These are phyloP conservation scores for Epistrophe grossulariae DNA, from an alignment of 2,888 invertebrate species.

Conservation along the genomic window DNA sequence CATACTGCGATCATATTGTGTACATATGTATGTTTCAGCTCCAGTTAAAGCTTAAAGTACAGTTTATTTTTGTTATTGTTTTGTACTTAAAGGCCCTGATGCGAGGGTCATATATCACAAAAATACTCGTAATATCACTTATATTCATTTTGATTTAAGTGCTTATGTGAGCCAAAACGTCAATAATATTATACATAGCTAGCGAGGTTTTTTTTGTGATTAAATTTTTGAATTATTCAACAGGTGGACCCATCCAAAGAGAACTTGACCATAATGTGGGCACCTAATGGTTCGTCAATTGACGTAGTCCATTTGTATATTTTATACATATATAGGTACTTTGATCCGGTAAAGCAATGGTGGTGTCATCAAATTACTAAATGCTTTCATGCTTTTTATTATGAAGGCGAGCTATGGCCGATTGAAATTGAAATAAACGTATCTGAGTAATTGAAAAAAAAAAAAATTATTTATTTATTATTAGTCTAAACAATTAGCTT, in stretches of 20 bases:
- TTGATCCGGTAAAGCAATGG: not conserved
- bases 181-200: slow-evolving; percentile 5
- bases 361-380: slow-evolving; percentile 45
- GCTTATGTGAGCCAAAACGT: slow-evolving; percentile 25
- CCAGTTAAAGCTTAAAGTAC: slow-evolving; percentile 13
- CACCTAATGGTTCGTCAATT: not conserved
- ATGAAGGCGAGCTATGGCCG: not conserved
- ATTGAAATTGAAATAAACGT: not conserved
- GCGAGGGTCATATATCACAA: slow-evolving; percentile 38
- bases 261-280: slow-evolving; percentile 27
- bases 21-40: slow-evolving; percentile 23
- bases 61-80: not conserved
- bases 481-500: slow-evolving; percentile 18
- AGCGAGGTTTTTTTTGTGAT: slow-evolving; percentile 23
- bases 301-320: not conserved
- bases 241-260: slow-evolving; percentile 54
- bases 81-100: slow-evolving; percentile 20
- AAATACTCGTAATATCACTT: not conserved
- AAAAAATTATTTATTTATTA: slow-evolving; percentile 14
- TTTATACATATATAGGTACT: slow-evolving; percentile 16
- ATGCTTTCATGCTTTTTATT: not conserved
- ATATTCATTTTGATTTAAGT: slow-evolving; percentile 13
- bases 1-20: not conserved
- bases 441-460: not conserved
- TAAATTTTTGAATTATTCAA: slow-evolving; percentile 59